Base-by-base conservation (phyloP, 2,113 vertebrate species). In the Chamaetylas fuelleborni region DNA sequence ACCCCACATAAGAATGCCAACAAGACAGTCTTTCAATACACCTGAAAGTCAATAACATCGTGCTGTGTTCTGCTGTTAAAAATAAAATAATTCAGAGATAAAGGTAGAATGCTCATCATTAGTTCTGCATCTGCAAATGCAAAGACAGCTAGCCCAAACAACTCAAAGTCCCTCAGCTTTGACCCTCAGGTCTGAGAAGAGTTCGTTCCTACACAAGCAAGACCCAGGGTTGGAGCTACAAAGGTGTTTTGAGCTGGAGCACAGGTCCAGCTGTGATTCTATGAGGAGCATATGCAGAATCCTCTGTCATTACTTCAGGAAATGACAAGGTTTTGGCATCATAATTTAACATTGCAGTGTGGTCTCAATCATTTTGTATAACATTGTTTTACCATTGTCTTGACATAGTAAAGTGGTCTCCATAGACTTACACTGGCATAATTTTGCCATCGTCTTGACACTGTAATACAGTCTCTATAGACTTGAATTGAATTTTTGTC, bases 401-500 rank as follows among this genome's bases (percentile, higher is more conserved):
- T 97, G 97, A 98, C 97, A 96, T 57, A 92, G 92, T 97, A 97
- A 98, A 98, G 97, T 98, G 97, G 97, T 98, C 97, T 98, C 98
- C 96, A 97, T 88, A 98, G 98, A 97, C 96, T 98, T 97, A 74
- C 96, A 94, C 86, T 97, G 97, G 97, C 96, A 97, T 97, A 97
- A 97, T 98, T 97, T 98, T 98, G 94, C 98, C 96, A 97, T 97
- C 53, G 96, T 97, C 97, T 98, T 98, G 98, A 98, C 98, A 97
- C 90, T 97, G 97, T 98, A 98, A 98, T 98, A 97, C 43, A 69
- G 97, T 98, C 98, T 98, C 98, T 97, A 97, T 92, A 98, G 98
- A 98, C 95, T 97, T 98, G 96, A 97, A 98, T 97, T 97, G 95
- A 97, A 98, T 97, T 98, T 98, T 98, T 98, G 97, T 98, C 98